Evolutionary conservation across 1,140 invertebrate genomes (phyloP), one percentile per base, ranked within the genome.

Genomic region (Drosophila setifemur): DNA sequence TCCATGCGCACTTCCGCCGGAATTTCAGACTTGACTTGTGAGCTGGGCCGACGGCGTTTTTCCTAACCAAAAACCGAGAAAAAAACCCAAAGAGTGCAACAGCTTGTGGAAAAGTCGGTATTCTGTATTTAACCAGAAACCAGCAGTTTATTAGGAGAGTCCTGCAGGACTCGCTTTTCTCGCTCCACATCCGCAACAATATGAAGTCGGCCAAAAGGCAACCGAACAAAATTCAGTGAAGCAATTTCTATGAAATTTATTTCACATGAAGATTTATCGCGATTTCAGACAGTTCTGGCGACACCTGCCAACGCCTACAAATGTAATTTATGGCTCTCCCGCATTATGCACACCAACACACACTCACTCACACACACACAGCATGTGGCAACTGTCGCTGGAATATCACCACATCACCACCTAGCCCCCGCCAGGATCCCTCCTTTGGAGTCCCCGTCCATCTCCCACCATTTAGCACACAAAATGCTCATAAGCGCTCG

Each of bases 231-330:
- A 89, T 89, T 89, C 88, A 88, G 78, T 90, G 83, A 78, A 90
- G 88, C 88, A 90, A 90, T 90, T 90, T 89, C 89, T 90, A 90
- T 88, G 85, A 90, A 90, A 89, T 90, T 90, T 89, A 90, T 90
- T 90, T 90, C 87, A 85, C 85, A 90, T 90, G 89, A 90, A 90
- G 89, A 90, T 90, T 90, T 90, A 90, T 90, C 89, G 89, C 89
- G 89, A 90, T 90, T 90, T 85, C 86, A 90, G 89, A 90, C 89
- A 90, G 89, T 81, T 72, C 81, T 90, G 89, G 89, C 89, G 89
- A 90, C 89, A 90, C 89, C 89, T 90, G 89, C 89, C 89, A 90
- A 90, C 89, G 89, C 89, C 89, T 90, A 90, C 89, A 87, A 90
- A 90, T 86, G 89, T 90, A 89, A 90, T 90, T 90, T 90, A 90